Conservation (phyloP, 2,113 vertebrate genomes). For the Cyphomyrus plagiostoma region DNA sequence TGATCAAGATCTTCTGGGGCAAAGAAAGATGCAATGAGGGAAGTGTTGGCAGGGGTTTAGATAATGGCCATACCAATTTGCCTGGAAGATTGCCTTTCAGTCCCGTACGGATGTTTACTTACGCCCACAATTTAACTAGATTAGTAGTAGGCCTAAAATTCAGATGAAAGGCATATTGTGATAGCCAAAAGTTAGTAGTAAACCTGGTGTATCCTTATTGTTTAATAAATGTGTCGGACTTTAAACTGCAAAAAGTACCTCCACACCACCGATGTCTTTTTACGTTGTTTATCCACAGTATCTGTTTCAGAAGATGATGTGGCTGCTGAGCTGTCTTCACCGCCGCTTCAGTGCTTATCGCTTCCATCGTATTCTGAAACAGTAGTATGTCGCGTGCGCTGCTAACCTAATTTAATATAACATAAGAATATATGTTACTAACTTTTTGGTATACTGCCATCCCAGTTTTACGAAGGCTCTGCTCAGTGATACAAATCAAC, state of each 20-base stretch:
- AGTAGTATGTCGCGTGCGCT: not conserved
- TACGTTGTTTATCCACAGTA: not conserved
- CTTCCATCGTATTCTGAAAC: too few species aligned
- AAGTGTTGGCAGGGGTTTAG: not conserved
- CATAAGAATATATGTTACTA: not conserved
- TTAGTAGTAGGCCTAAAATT: not conserved
- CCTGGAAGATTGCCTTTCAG: not conserved
- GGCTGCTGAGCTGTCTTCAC: not conserved
- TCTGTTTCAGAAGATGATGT: not conserved
- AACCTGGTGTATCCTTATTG: not conserved
- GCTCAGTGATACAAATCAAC: not conserved
- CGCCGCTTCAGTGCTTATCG: not conserved
- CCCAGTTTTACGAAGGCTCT: not conserved
- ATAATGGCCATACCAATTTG: not conserved
- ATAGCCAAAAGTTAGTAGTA: not conserved
- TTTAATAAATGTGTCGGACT: not conserved
- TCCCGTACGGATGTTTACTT: not conserved
- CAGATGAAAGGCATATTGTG: not conserved
- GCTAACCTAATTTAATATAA: not conserved
- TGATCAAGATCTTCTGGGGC: not conserved
- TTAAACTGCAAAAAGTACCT: not conserved
- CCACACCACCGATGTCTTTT: not conserved
- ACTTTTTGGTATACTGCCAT: not conserved
- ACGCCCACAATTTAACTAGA: not conserved
- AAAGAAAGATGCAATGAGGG: not conserved